These are phyloP conservation scores for Phylloscopus trochiloides DNA, from an alignment of 2,113 vertebrate species.

Conservation along the genomic window DNA sequence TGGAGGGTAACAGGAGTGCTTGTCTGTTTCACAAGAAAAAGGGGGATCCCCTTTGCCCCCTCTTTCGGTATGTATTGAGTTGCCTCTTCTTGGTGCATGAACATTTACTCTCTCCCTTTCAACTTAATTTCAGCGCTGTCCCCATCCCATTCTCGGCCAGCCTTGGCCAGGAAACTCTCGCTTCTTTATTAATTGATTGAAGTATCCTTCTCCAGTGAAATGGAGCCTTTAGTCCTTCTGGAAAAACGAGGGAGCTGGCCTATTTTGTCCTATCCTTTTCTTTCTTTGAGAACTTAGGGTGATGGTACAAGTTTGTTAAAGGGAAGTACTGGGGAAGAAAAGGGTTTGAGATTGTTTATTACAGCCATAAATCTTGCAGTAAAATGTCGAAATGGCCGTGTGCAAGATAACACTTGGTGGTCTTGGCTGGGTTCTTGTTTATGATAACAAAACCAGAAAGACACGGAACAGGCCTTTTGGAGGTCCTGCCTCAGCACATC, in stretches of 20 bases:
- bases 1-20: constrained; percentile 45
- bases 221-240: neutral
- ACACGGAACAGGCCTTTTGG: constrained; percentile 82
- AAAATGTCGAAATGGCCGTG: constrained; percentile 82
- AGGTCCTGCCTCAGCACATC: constrained; percentile 75
- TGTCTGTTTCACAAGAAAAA: constrained; percentile 60
- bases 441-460: constrained; percentile 79
- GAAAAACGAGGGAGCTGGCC: constrained; percentile 17
- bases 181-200: constrained; percentile 36
- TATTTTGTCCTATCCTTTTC: neutral
- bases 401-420: constrained; percentile 85
- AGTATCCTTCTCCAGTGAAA: constrained; percentile 11
- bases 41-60: neutral
- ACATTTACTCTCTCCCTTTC: constrained; percentile 45
- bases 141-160: neutral
- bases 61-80: constrained; percentile 29
- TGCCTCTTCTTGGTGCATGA: constrained; percentile 55
- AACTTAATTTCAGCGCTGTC: constrained; percentile 9
- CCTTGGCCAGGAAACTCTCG: constrained; percentile 21
- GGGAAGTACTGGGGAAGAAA: constrained; percentile 61
- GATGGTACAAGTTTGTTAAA: constrained; percentile 67
- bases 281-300: constrained; percentile 45
- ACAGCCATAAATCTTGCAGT: constrained; percentile 82
- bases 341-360: constrained; percentile 76
- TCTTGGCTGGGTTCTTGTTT: constrained; percentile 84